Percentiles rank a stretch among this genome's conserved stretches.
These are phyloP conservation scores for Drosophila willistoni DNA, from an alignment of 1,140 invertebrate species.

Conservation along the genomic window DNA sequence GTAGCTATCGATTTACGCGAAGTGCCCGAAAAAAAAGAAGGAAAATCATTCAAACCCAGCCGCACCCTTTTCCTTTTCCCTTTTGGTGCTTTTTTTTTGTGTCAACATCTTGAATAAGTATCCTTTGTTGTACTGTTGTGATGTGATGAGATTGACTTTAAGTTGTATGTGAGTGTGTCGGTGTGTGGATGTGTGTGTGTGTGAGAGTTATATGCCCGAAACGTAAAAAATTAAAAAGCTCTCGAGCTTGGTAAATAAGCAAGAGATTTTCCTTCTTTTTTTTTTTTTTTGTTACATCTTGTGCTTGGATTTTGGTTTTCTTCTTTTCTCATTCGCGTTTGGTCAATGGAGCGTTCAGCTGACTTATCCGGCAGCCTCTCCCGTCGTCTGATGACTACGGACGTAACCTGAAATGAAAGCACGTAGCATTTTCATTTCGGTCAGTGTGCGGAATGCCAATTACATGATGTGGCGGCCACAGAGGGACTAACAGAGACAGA, in stretches of 20 bases:
- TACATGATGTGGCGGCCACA: constrained; percentile 65
- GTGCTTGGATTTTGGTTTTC: not conserved
- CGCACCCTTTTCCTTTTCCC: constrained; percentile 45
- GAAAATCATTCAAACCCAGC: constrained; percentile 8
- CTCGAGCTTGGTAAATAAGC: constrained; percentile 61
- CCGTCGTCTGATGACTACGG: constrained; percentile 2
- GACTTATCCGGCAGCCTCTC: constrained; percentile 54
- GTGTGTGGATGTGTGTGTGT: constrained; percentile 17
- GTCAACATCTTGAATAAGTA: constrained; percentile 40
- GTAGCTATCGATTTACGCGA: constrained; percentile 53
- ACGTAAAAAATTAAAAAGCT: constrained; percentile 75
- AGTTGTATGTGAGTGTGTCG: constrained; percentile 26
- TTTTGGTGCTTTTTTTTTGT: constrained; percentile 33
- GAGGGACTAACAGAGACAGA: constrained; percentile 8
- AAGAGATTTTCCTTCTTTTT: constrained; percentile 32
- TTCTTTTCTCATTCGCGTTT: constrained; percentile 38
- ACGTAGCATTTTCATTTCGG: constrained; percentile 82
- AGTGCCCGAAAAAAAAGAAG: not conserved
- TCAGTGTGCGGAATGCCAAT: constrained; percentile 80
- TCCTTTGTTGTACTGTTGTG: constrained; percentile 51
- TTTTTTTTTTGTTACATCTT: constrained; percentile 5
- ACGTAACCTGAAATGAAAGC: constrained; percentile 76
- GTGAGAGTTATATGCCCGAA: constrained; percentile 42
- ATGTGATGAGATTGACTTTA: constrained; percentile 69
- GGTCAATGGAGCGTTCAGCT: constrained; percentile 73